Evolutionary conservation across 2,888 invertebrate species (phyloP), one percentile per base, ranked within the genome.

Genomic region (Protonemura montana): DNA sequence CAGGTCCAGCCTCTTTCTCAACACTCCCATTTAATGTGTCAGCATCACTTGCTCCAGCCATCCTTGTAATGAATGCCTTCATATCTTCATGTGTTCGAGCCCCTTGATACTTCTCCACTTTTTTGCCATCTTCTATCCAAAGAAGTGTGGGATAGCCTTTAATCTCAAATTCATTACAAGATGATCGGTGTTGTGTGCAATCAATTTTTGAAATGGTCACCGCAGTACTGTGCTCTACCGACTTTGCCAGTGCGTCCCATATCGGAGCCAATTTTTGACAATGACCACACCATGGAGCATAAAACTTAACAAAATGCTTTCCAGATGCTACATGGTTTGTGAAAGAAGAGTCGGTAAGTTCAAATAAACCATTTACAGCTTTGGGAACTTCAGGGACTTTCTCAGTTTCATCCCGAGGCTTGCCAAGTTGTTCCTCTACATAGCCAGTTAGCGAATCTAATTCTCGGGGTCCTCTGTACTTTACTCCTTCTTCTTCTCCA

Each of bases 271-370:
- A 91, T 90, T 93, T 94, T 94, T 97, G 96, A 89, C 97, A 98
- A 89, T 96, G 96, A 86, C 95, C 93, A 91, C 98, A 98, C 98
- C 98, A 98, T 0, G 98, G 97, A 0, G 97, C 97, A 92, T 96
- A 98, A 91, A 98, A 98, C 92, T 98, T 97, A 3, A 98, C 93
- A 90, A 98, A 98, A 91, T 97, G 96, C 89, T 95, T 94, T 82
- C 98, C 97, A 82, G 91, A 92, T 0, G 94, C 93, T 0, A 97
- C 92, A 90, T 95, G 94, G 89, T 95, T 94, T 88, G 95, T 94
- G 90, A 97, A 96, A 87, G 94, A 96, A 26, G 95, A 94, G 89
- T 96, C 96, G 76, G 94, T 95, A 29, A 97, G 92, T 89, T 96
- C 95, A 25, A 94, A 92, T 89, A 97, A 92, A 7, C 94, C 95